Percentiles rank a stretch among this genome's conserved stretches.
phyloP scores from a whole-genome alignment of 2,888 invertebrate species.

The Mystacides longicornis region DNA sequence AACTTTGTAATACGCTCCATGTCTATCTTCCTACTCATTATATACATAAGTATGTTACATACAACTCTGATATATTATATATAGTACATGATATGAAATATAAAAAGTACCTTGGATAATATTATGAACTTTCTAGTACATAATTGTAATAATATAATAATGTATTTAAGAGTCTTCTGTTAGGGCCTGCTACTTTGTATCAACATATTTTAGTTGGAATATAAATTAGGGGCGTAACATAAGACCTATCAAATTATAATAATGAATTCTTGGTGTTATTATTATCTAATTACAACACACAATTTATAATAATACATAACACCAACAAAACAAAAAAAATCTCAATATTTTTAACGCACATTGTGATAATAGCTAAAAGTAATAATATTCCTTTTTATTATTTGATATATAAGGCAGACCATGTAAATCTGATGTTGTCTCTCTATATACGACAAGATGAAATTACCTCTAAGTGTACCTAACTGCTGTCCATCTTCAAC shows the following conservation, averaged over 20 bases:
- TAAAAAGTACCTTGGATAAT: too few species aligned
- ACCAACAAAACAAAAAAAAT: constrained; percentile 22
- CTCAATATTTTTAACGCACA: constrained; percentile 27
- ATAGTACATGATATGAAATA: background rate
- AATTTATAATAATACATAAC: too few species aligned
- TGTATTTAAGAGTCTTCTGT: constrained; percentile 15
- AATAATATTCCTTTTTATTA: constrained; percentile 25
- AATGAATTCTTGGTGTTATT: constrained; percentile 12
- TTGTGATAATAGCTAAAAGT: constrained; percentile 28
- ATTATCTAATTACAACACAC: too few species aligned
- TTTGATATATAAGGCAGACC: constrained; percentile 24
- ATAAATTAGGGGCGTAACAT: constrained; percentile 18
- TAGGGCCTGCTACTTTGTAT: constrained; percentile 22
- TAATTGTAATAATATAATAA: constrained; percentile 20
- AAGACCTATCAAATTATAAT: constrained; percentile 18
- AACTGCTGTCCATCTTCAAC: too few species aligned
- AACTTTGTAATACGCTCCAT: constrained; percentile 15
- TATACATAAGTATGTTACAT: constrained; percentile 20
- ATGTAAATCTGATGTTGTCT: constrained; percentile 25
- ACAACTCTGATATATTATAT: constrained; percentile 15
- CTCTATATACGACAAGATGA: too few species aligned
- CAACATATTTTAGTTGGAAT: constrained; percentile 13
- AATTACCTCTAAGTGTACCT: too few species aligned
- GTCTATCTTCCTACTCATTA: constrained; percentile 21
- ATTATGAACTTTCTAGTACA: too few species aligned